phyloP scores from a whole-genome alignment of 2,888 invertebrate genomes.

The Idaea dimidiata region DNA sequence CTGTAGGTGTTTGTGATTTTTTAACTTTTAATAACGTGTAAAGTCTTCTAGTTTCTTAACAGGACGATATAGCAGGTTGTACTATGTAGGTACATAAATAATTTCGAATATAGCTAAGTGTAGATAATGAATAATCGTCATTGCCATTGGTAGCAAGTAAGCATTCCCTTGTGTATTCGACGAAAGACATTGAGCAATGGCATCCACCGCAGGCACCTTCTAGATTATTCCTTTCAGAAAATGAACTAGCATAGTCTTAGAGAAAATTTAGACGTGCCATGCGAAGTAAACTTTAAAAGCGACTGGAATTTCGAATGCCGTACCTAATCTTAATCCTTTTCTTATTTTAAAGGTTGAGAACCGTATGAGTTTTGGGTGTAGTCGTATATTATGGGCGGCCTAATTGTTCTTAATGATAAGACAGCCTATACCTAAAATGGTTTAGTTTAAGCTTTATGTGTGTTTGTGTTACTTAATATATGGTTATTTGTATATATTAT shows the following conservation, averaged over 20 bases:
- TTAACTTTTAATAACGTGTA: no score
- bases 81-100: slow-evolving; percentile 4
- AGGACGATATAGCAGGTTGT: no score
- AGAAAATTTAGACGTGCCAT: slow-evolving; percentile 31
- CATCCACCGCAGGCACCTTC: slow-evolving; percentile 45
- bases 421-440: no score
- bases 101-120: background rate
- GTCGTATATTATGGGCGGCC: no score
- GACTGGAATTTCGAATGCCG: background rate
- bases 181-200: slow-evolving; percentile 62
- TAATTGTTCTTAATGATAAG: no score
- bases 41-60: slow-evolving; percentile 8
- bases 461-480: no score
- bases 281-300: background rate
- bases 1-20: no score
- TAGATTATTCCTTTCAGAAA: slow-evolving; percentile 53
- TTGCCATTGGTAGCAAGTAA: slow-evolving; percentile 13
- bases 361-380: no score
- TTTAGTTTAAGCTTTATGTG: no score
- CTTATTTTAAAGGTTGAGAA: no score
- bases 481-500: no score
- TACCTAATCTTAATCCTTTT: no score
- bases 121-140: slow-evolving; percentile 5
- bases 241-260: slow-evolving; percentile 35
- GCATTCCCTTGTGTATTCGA: slow-evolving; percentile 24